Conservation (phyloP, 2,113 vertebrate species). For the Xenopus laevis region DNA sequence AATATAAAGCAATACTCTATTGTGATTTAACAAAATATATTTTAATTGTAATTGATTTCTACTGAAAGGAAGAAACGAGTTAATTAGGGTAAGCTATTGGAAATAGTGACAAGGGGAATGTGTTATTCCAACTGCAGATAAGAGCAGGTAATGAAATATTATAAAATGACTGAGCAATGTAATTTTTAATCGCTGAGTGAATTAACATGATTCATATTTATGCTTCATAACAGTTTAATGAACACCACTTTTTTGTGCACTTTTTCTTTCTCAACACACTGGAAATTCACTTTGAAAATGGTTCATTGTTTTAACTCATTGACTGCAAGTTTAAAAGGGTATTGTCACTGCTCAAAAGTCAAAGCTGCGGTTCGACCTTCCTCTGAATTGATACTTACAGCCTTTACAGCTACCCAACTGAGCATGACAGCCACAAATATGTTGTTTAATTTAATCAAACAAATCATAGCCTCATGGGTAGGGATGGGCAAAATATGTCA, state of each 20-base stretch:
- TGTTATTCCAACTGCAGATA: conserved; percentile 47
- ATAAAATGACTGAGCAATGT: conserved; percentile 51
- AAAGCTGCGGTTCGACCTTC: too few relatives aligned
- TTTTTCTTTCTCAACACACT: conserved; percentile 32
- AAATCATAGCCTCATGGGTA: too few relatives aligned
- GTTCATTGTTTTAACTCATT: too few relatives aligned
- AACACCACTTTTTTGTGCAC: conserved; percentile 26
- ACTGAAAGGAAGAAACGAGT: conserved; percentile 66
- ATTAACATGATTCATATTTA: conserved; percentile 30
- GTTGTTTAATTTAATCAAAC: too few relatives aligned
- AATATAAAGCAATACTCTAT: conserved; percentile 59
- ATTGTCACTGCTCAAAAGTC: too few relatives aligned
- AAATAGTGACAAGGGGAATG: conserved; percentile 60
- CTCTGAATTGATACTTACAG: too few relatives aligned
- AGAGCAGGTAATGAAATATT: conserved; percentile 54
- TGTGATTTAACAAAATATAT: conserved; percentile 63
- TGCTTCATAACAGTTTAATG: conserved; percentile 26
- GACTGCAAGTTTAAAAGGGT: too few relatives aligned
- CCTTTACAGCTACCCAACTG: too few relatives aligned
- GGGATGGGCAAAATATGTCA: too few relatives aligned
- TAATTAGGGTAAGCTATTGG: conserved; percentile 64
- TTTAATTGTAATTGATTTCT: conserved; percentile 75
- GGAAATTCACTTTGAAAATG: neutral
- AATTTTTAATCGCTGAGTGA: conserved; percentile 50
- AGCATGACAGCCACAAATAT: too few relatives aligned